A percentile compares a stretch with the other conserved stretches of the same genome.
These are phyloP conservation scores for Nomada fucata DNA, from an alignment of 2,888 invertebrate species.

Conservation along the genomic window DNA sequence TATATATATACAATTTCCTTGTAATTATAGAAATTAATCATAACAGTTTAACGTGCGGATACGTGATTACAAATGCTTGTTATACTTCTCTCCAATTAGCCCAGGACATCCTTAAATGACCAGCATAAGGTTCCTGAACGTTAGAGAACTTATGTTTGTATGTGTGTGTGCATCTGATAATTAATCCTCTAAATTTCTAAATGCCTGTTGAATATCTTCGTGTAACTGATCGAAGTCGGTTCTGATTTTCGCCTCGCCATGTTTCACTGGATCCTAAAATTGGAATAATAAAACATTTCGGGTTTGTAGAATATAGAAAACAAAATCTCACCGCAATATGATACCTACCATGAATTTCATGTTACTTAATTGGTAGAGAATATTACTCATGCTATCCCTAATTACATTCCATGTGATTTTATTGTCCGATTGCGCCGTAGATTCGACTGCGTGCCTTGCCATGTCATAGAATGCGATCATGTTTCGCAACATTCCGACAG, in stretches of 20 bases:
- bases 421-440: slow-evolving; percentile 99
- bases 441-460: slow-evolving; percentile 98
- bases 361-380: slow-evolving; percentile 97
- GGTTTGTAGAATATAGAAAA: not conserved
- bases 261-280: slow-evolving; percentile 96
- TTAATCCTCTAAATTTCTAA: slow-evolving; percentile 99
- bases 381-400: slow-evolving; percentile 97
- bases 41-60: slow-evolving; percentile 47
- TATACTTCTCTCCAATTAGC: slow-evolving; percentile 39
- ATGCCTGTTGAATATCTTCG: slow-evolving; percentile 98
- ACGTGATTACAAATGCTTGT: slow-evolving; percentile 45
- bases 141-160: slow-evolving; percentile 55
- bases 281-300: not conserved
- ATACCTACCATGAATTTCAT: slow-evolving; percentile 98
- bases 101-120: slow-evolving; percentile 73
- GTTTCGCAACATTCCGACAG: slow-evolving; percentile 99
- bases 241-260: slow-evolving; percentile 98
- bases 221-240: slow-evolving; percentile 98
- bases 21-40: slow-evolving; percentile 29
- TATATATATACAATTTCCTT: slow-evolving; percentile 61
- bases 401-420: slow-evolving; percentile 99
- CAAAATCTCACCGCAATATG: not conserved
- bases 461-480: slow-evolving; percentile 99
- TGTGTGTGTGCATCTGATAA: slow-evolving; percentile 57
- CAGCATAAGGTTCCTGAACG: slow-evolving; percentile 60